Percentiles rank a stretch among this genome's conserved stretches.
Evolutionary conservation across 1,140 invertebrate species (phyloP).

Genomic region (Caenorhabditis brenneri): DNA sequence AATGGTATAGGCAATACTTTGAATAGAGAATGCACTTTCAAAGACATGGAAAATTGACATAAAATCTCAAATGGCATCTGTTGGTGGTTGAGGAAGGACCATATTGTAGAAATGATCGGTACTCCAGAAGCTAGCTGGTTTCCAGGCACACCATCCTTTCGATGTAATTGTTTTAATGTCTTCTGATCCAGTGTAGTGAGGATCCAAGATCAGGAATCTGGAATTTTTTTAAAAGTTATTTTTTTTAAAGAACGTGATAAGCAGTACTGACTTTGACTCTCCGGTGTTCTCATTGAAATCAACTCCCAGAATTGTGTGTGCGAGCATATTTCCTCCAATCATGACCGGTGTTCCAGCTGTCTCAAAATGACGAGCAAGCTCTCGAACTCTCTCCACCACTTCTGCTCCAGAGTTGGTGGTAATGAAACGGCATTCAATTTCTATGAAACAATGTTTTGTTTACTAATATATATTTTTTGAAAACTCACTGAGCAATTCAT

Average conservation of each 20-base stretch:
- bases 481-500: conserved; percentile 76
- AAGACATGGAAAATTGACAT: neutral
- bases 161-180: conserved; percentile 73
- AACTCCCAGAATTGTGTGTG: conserved; percentile 95
- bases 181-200: conserved; percentile 88
- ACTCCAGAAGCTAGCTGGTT: conserved; percentile 65
- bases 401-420: conserved; percentile 84
- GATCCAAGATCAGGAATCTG: conserved; percentile 92
- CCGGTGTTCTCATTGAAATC: conserved; percentile 81
- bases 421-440: conserved; percentile 80
- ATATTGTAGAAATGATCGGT: conserved; percentile 68
- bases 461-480: neutral
- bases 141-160: conserved; percentile 72
- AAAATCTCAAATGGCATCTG: conserved; percentile 10
- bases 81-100: conserved; percentile 56
- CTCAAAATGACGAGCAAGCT: conserved; percentile 87
- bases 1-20: neutral
- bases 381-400: conserved; percentile 80
- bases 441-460: neutral
- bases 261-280: conserved; percentile 61
- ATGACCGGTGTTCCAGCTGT: conserved; percentile 87
- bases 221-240: conserved; percentile 67
- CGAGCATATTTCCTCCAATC: conserved; percentile 89
- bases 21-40: neutral
- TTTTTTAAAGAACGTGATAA: no score